A percentile compares a stretch with the other conserved stretches of the same genome.
phyloP scores from a whole-genome alignment of 2,888 invertebrate species.

The Erebia ligea region DNA sequence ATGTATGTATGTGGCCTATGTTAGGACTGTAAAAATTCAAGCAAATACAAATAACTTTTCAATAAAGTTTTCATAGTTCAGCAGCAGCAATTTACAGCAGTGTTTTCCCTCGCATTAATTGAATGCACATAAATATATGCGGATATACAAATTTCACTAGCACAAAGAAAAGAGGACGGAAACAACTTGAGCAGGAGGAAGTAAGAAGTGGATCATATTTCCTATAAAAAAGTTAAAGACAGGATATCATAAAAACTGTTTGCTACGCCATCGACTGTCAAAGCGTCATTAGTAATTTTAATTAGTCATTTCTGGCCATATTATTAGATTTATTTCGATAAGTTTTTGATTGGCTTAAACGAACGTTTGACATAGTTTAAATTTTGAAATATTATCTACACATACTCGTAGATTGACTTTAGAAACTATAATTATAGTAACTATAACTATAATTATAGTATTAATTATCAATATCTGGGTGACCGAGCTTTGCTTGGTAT shows the following conservation, averaged over 20 bases:
- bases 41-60: no score
- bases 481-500: no score
- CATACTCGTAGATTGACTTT: background rate
- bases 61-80: no score
- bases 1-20: no score
- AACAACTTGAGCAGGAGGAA: conserved; percentile 43
- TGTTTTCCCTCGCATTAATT: background rate
- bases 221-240: conserved; percentile 38
- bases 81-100: background rate
- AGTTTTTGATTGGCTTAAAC: background rate
- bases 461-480: no score
- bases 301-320: conserved; percentile 3
- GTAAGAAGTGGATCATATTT: conserved; percentile 40
- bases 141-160: conserved; percentile 32
- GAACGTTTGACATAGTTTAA: background rate
- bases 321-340: conserved; percentile 1
- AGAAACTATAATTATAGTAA: no score
- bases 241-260: conserved; percentile 38
- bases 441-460: no score
- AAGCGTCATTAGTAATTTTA: conserved; percentile 26
- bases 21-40: no score
- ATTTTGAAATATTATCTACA: conserved; percentile 5
- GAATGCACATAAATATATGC: conserved; percentile 3
- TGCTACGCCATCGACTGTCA: conserved; percentile 29
- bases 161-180: conserved; percentile 36